phyloP scores from a whole-genome alignment of 2,797 vertebrate genomes.

The Enteromius unitaeniatus region DNA sequence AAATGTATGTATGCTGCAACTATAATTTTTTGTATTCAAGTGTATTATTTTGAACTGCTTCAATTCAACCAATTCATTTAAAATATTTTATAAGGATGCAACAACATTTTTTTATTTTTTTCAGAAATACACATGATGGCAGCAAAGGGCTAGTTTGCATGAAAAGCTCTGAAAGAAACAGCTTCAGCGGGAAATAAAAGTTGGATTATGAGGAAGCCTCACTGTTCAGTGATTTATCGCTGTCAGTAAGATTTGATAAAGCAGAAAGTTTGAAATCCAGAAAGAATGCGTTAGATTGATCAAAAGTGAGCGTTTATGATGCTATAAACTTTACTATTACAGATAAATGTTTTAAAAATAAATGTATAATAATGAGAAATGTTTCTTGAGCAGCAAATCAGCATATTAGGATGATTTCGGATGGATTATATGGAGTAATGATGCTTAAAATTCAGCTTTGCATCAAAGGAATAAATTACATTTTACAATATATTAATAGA shows the following conservation, averaged over 20 bases:
- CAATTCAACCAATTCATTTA: background rate
- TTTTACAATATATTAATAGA: background rate
- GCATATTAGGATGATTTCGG: background rate
- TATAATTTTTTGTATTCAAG: background rate
- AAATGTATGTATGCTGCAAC: background rate
- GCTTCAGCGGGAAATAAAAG: background rate
- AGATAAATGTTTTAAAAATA: no score
- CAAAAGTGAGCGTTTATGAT: background rate
- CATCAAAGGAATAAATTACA: background rate
- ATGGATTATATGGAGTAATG: background rate
- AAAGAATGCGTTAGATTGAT: background rate
- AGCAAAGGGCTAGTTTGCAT: slow-evolving; percentile 43
- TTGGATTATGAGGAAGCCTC: background rate
- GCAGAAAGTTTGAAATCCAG: no score
- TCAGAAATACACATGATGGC: slow-evolving; percentile 47
- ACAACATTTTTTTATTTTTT: background rate
- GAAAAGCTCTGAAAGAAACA: background rate
- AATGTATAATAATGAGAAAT: background rate
- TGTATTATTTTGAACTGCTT: background rate
- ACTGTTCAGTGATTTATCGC: background rate
- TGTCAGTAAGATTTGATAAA: background rate
- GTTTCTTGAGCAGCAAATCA: background rate
- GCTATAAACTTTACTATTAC: background rate
- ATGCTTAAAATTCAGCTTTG: background rate
- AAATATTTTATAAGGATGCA: background rate